These are phyloP conservation scores for Ichneumoninae sp. DNA, from an alignment of 2,888 invertebrate species.

Conservation along the genomic window DNA sequence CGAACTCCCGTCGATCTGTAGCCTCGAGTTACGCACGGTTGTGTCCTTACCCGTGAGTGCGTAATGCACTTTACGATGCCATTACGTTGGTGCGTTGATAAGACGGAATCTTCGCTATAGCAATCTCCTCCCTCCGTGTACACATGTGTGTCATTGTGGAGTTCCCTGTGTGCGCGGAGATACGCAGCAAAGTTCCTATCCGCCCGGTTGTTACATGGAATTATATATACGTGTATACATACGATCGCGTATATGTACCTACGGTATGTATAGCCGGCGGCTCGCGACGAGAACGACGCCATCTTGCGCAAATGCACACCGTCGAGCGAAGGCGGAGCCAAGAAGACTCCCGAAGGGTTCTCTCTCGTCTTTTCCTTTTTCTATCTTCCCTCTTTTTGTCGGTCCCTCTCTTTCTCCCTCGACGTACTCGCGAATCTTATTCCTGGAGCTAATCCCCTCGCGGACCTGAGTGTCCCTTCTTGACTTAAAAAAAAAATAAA, in stretches of 20 bases:
- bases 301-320: constrained; percentile 83
- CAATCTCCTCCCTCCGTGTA: neutral
- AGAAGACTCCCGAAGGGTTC: constrained; percentile 72
- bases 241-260: constrained; percentile 19
- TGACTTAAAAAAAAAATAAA: neutral
- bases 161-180: constrained; percentile 12
- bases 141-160: constrained; percentile 2
- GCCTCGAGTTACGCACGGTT: neutral
- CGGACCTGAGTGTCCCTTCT: neutral
- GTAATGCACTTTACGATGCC: constrained; percentile 13
- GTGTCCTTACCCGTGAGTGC: neutral
- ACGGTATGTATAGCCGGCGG: constrained; percentile 56
- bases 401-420: constrained; percentile 52
- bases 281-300: constrained; percentile 78
- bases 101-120: neutral
- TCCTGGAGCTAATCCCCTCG: constrained; percentile 51
- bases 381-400: constrained; percentile 42
- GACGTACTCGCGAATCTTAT: constrained; percentile 67
- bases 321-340: constrained; percentile 84
- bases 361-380: constrained; percentile 64
- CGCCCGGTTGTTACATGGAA: neutral
- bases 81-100: constrained; percentile 18
- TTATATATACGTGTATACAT: constrained; percentile 24
- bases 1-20: neutral
- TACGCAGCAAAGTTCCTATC: constrained; percentile 13